Base-by-base conservation (phyloP, 2,888 invertebrate species). In the Penaeus monodon region DNA sequence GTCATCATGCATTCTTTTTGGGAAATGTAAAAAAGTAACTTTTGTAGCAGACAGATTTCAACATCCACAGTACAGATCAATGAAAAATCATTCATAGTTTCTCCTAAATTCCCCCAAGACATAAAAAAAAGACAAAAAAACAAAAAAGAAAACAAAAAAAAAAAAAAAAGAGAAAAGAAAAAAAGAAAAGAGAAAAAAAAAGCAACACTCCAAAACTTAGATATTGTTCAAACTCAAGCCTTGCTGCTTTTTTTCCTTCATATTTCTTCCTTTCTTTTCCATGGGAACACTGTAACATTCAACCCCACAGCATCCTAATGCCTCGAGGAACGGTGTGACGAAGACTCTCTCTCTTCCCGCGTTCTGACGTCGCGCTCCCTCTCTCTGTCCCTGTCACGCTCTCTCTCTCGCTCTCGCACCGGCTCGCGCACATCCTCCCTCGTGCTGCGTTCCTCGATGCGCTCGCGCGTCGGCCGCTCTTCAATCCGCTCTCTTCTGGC, bases 401-500 rank as follows among this genome's bases (percentile, higher is more conserved):
- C 92, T 84, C 92, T 95, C 96, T 68, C 83, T 29, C 85, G 79
- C 44, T 86, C 88, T 66, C 88, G 44, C 24, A 80, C 86, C 24
- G 86, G 66, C n/a, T 86, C 88, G 12, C 81, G 49, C 89, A 84
- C 57, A 14, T 84, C 88, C 49, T 89, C 89, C 22, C 88, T 64
- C 1, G 85, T 49, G 20, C 85, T 81, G 2, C 80, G 65, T 70
- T 88, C 85, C 17, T 89, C 88, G 33, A 82, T 80, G 33, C 81
- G 66, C 24, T 85, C 88, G 20, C 84, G 79, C 49, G 77, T 22
- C 27, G 84, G 70, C n/a, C 93, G 94, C 92, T 93, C 95, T 92
- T 92, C 94, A 92, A 93, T 95, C 92, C 94, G 95, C 92, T 91
- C 95, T 91, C 94, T 94, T 93, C 92, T 85, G 70, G 84, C 64